Conservation (phyloP, 2,888 invertebrate species). For the Cenopis cana region DNA sequence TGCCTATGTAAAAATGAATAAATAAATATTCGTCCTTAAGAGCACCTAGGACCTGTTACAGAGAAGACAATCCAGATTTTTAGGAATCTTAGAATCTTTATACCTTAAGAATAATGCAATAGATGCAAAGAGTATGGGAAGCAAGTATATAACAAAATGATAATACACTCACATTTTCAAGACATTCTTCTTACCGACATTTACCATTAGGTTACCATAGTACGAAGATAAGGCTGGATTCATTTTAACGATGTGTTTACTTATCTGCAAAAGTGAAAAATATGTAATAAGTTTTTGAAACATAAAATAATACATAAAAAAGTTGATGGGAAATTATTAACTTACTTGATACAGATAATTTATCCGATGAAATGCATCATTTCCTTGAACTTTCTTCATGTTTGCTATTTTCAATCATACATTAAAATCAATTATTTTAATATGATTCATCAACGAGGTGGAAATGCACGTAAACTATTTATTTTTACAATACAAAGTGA, state of each 20-base stretch:
- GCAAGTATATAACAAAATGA: no score
- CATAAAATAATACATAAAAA: not conserved
- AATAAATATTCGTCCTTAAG: no score
- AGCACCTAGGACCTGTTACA: no score
- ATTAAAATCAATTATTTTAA: not conserved
- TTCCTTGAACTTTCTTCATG: slow-evolving; percentile 86
- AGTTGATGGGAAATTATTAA: slow-evolving; percentile 6
- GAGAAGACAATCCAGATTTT: no score
- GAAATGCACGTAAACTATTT: not conserved
- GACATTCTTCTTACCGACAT: slow-evolving; percentile 86
- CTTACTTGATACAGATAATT: slow-evolving; percentile 89
- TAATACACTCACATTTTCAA: slow-evolving; percentile 80
- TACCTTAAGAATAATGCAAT: no score
- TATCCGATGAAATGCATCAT: slow-evolving; percentile 88
- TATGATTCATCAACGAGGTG: not conserved
- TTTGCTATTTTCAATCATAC: slow-evolving; percentile 49
- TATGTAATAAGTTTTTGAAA: not conserved
- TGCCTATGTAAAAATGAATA: no score
- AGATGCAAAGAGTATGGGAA: no score
- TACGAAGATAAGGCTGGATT: slow-evolving; percentile 79
- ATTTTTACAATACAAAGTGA: slow-evolving; percentile 1
- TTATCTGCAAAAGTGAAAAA: slow-evolving; percentile 71
- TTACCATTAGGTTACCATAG: slow-evolving; percentile 82
- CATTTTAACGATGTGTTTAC: slow-evolving; percentile 72
- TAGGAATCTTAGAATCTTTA: no score